These are phyloP conservation scores for Enchytraeus crypticus DNA, from an alignment of 2,888 invertebrate genomes.

Conservation along the genomic window DNA sequence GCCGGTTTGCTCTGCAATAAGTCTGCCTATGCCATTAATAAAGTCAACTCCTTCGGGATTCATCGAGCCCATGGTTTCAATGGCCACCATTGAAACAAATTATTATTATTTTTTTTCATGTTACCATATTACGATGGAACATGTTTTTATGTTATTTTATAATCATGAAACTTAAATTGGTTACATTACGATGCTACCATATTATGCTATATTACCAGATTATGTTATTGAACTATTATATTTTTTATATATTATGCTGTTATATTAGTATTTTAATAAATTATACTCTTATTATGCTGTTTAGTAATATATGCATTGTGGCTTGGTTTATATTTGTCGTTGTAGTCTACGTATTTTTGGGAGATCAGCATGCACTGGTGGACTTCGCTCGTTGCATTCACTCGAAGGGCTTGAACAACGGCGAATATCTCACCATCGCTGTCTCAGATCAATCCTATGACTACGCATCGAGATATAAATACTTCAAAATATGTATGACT, in stretches of 20 bases:
- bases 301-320: neutral
- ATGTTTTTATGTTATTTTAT: too few species aligned
- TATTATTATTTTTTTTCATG: too few species aligned
- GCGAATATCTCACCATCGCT: conserved; percentile 78
- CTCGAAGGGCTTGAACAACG: conserved; percentile 55
- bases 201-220: neutral
- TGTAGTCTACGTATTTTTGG: conserved; percentile 82
- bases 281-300: neutral
- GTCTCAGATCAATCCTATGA: conserved; percentile 74
- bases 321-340: conserved; percentile 28
- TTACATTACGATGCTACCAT: too few species aligned
- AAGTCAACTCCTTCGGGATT: too few species aligned
- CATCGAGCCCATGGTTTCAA: too few species aligned
- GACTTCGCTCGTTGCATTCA: conserved; percentile 59
- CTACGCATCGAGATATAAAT: conserved; percentile 35
- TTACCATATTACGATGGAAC: too few species aligned
- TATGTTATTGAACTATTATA: neutral
- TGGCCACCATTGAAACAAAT: too few species aligned
- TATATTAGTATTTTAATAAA: neutral
- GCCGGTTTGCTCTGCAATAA: too few species aligned
- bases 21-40: too few species aligned
- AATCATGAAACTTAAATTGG: too few species aligned
- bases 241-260: neutral
- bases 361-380: conserved; percentile 74
- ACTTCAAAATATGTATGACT: conserved; percentile 32